A percentile compares a stretch with the other conserved stretches of the same genome.
Evolutionary conservation across 92 coral and sea anemone species (phyloP).

Genomic region (Ricordea florida): DNA sequence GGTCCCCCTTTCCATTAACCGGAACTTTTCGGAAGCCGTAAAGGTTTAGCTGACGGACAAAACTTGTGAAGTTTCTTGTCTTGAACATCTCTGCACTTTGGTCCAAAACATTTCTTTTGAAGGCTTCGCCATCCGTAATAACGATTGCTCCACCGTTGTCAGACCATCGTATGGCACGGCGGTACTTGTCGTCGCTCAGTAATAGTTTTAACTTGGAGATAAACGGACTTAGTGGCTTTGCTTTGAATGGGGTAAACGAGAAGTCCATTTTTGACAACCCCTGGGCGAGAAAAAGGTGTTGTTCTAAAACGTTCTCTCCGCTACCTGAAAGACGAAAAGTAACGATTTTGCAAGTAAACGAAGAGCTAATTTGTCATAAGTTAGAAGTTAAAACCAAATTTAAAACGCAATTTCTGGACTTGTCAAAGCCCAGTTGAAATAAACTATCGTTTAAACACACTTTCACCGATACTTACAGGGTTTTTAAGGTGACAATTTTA

Average conservation of each 20-base stretch:
- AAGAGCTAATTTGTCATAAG: not conserved
- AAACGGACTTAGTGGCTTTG: slow-evolving; percentile 96
- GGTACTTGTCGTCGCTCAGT: slow-evolving; percentile 93
- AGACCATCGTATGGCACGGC: slow-evolving; percentile 96
- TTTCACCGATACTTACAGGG: not conserved
- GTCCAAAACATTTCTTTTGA: slow-evolving; percentile 95
- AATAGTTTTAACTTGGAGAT: slow-evolving; percentile 94
- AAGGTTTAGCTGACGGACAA: slow-evolving; percentile 96
- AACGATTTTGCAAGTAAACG: slow-evolving; percentile 5
- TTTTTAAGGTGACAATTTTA: not conserved
- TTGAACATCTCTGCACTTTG: slow-evolving; percentile 98
- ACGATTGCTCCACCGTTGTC: slow-evolving; percentile 93
- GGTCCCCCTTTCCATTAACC: slow-evolving; percentile 97
- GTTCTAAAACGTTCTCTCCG: slow-evolving; percentile 37
- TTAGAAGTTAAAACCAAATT: not conserved
- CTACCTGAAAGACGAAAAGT: slow-evolving; percentile 2
- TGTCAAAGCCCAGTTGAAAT: not conserved
- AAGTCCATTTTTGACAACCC: slow-evolving; percentile 49
- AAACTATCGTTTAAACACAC: not conserved
- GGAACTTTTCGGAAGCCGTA: slow-evolving; percentile 96
- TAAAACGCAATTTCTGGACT: not conserved
- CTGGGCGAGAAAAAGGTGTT: not conserved
- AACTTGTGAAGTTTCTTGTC: slow-evolving; percentile 97
- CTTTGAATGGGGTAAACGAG: slow-evolving; percentile 70
- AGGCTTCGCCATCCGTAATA: slow-evolving; percentile 96